Conservation (phyloP, 2,888 invertebrate species). For the Leucania comma region DNA sequence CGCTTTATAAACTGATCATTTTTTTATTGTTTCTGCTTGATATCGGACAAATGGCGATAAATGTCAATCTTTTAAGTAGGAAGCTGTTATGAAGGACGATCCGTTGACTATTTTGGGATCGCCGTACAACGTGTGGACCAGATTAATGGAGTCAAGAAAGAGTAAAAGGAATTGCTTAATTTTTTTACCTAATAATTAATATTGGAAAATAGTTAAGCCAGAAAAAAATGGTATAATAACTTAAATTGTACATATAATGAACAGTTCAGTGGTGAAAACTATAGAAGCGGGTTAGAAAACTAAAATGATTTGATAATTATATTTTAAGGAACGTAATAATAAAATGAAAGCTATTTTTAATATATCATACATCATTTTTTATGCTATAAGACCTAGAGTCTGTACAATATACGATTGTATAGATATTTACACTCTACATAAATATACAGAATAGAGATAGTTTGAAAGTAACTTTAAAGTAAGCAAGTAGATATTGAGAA, state of each 20-base stretch:
- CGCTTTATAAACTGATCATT: constrained; percentile 57
- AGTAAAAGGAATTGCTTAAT: no score
- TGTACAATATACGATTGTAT: background rate
- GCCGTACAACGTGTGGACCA: no score
- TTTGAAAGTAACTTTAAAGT: constrained; percentile 45
- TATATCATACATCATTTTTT: background rate
- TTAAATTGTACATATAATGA: background rate
- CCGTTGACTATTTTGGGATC: constrained; percentile 19
- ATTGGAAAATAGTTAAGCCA: background rate
- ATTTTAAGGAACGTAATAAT: no score
- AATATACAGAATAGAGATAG: no score
- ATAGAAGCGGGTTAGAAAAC: no score
- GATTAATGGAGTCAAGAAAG: no score
- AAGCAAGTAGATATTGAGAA: constrained; percentile 32
- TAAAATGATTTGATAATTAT: background rate
- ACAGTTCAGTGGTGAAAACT: background rate
- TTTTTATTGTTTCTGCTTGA: constrained; percentile 70
- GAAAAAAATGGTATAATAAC: background rate
- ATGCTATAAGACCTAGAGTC: background rate
- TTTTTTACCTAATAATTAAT: no score
- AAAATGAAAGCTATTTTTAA: background rate
- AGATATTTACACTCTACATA: no score
- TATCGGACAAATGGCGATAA: constrained; percentile 53
- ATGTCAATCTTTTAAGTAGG: constrained; percentile 27
- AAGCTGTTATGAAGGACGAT: constrained; percentile 23